Base-by-base conservation (phyloP, 2,888 invertebrate genomes). In the Epirrita christyi region DNA sequence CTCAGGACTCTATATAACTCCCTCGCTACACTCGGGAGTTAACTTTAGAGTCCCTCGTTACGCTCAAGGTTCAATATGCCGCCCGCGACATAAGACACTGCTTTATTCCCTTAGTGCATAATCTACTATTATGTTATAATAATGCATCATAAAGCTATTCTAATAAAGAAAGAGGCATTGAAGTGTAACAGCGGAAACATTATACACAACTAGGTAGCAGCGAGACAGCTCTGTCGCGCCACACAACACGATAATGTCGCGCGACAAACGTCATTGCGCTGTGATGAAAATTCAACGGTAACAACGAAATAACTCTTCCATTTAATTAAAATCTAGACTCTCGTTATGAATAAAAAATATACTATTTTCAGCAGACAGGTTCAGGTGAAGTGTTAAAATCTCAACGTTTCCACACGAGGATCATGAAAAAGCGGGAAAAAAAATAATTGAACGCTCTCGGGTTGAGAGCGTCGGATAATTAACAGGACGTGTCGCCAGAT, bases 301-400 rank as follows among this genome's bases (percentile, higher is more conserved):
- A 80, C 78, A 81, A 80, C 76, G 73, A 81, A 84, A 81, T 78
- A 81, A 78, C 74, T 79, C 82, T 82, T 81, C 83, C 81, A 82
- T 87, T 88, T 87, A 88, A 89, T 89, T 89, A 88, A 88, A 88
- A 85, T 79, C 76, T 81, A 74, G 72, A 75, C 75, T 78, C 73
- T 76, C 73, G 75, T 74, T 70, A 75, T 71, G 80, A 83, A 83
- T 80, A 54, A 81, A 84, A 82, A 84, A 80, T 80, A 80, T 80
- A 83, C 83, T 81, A 84, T 85, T 88, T 86, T 75, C 81, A 82
- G 76, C 81, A 85, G 84, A 81, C 86, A 78, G 82, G 83, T 83
- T 81, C 88, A 87, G 85, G 86, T 91, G 87, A 85, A 90, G 90
- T 90, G 88, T 86, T 88, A 89, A 91, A 91, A 91, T 86, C 88